Base-by-base conservation (phyloP, 1,140 invertebrate genomes). In the Ladona fulva region DNA sequence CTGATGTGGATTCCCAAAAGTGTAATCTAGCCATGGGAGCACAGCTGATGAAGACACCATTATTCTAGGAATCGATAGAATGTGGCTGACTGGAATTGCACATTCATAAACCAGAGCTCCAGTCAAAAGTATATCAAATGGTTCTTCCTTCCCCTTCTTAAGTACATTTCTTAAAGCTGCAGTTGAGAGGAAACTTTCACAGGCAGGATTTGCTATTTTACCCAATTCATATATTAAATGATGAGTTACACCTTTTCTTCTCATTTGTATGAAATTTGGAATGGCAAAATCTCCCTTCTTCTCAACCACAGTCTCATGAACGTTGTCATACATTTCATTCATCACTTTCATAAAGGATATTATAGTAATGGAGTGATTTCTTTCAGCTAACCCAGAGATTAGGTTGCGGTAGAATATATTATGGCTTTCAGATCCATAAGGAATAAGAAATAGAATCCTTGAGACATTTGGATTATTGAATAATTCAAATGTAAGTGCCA, bases 1-100 rank as follows among this genome's bases (percentile, higher is more conserved):
- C 14, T 24, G 52, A 12, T 74, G 42, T 24, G 77, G 77, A 74
- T 80, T 81, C n/a, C 76, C 66, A 8, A 77, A 29, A 0, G 78
- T 75, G 24, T 74, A 78, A 8, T 73, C 74, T 5, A 76, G 19
- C 12, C 37, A 76, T 1, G 29, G 25, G 7, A 78, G 52, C 14
- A 66, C 5, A 66, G 16, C n/a, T 19, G 52, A 3, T 6, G 52
- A 66, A 66, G 52, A 66, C 14, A 66, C n/a, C n/a, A 66, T 19
- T 66, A 66, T 12, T 66, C 52, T 66, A 12, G 52, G 52, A 6
- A 66, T 66, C 1, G 52, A 66, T 6, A 66, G 52, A 66, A 66
- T 66, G 52, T 66, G 52, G 14, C 16, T 22, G 12, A 66, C 14
- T 6, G 52, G 52, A 12, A 66, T 22, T 6, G 52, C 52, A 66